These are phyloP conservation scores for Parotocinclus haroldoi DNA, from an alignment of 2,797 vertebrate genomes.

Conservation along the genomic window DNA sequence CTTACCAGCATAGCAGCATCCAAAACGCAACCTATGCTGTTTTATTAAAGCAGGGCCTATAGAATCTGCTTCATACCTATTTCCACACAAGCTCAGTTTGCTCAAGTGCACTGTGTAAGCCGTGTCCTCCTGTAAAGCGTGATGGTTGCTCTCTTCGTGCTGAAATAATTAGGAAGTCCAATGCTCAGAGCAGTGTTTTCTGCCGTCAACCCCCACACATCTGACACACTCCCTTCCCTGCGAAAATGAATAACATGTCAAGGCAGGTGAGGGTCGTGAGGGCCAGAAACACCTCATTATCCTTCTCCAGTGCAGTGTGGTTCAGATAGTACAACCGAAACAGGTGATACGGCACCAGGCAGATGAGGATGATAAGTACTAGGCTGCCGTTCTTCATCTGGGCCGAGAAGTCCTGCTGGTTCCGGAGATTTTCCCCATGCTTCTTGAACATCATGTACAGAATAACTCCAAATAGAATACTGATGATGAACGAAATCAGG, in stretches of 20 bases:
- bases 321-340: conserved; percentile 79
- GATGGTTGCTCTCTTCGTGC: neutral
- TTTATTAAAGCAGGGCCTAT: too few species aligned
- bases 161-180: neutral
- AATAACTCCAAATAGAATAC: conserved; percentile 71
- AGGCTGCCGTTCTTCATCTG: conserved; percentile 85
- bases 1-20: too few species aligned
- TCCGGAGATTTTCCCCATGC: conserved; percentile 57
- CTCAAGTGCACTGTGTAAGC: too few species aligned
- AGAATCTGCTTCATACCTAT: too few species aligned
- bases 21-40: too few species aligned
- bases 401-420: conserved; percentile 84
- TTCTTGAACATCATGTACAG: conserved; percentile 63
- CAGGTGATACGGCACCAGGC: conserved; percentile 84
- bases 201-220: conserved; percentile 27
- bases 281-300: conserved; percentile 85
- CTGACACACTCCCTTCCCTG: conserved; percentile 63
- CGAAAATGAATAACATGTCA: conserved; percentile 79
- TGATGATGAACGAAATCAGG: conserved; percentile 56
- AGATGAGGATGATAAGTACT: conserved; percentile 79
- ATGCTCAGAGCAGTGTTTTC: neutral
- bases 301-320: accelerated
- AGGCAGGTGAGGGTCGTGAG: conserved; percentile 83
- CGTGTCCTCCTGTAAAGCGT: neutral
- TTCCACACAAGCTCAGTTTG: too few species aligned